Evolutionary conservation across 2,113 vertebrate species (phyloP).

Genomic region (Eulemur rufifrons): DNA sequence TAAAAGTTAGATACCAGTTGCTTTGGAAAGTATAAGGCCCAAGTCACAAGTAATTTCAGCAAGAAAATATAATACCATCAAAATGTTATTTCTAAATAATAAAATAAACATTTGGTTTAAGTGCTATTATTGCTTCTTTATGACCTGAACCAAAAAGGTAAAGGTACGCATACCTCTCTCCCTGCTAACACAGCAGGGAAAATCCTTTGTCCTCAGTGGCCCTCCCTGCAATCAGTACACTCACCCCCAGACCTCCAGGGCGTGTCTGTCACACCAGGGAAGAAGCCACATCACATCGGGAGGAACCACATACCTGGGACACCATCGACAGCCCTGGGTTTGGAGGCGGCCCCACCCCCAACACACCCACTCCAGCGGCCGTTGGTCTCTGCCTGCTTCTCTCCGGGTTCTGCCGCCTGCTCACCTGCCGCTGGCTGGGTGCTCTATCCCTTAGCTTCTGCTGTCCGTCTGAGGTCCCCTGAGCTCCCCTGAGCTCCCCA

Average conservation of each 20-base stretch:
- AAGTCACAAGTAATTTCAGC: background rate
- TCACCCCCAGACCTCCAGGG: background rate
- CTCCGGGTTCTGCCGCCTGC: accelerated
- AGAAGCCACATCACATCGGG: background rate
- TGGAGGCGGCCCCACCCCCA: background rate
- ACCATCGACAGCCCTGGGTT: accelerated
- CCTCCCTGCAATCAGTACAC: too few relatives aligned
- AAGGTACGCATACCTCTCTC: accelerated
- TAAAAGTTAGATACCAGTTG: background rate
- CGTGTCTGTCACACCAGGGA: accelerated
- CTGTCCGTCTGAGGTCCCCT: background rate
- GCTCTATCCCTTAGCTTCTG: accelerated
- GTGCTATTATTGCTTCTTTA: background rate
- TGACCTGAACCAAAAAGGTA: background rate
- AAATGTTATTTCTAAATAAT: background rate
- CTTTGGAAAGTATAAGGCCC: background rate
- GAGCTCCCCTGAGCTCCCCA: background rate
- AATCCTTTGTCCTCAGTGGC: too few relatives aligned
- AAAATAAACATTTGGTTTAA: background rate
- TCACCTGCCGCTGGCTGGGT: too few relatives aligned
- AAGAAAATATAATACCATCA: background rate
- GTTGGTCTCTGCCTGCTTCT: too few relatives aligned
- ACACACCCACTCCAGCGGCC: background rate
- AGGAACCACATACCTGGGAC: background rate
- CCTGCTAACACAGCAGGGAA: background rate